Evolutionary conservation across 2,888 invertebrate genomes (phyloP).

Genomic region (Mimachlamys varia): DNA sequence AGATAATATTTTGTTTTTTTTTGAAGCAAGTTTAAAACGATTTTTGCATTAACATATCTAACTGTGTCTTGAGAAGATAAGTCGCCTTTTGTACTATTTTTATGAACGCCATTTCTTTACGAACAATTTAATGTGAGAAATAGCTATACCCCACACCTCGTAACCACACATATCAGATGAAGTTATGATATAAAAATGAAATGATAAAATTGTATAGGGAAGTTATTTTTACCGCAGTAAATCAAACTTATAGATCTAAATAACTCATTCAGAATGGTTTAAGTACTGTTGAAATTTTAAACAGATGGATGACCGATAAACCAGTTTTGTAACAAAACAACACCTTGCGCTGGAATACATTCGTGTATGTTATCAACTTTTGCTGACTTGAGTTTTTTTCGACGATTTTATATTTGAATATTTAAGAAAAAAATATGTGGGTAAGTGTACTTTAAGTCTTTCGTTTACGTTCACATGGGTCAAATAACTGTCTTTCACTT

Average conservation of each 20-base stretch:
- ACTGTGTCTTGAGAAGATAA: neutral
- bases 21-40: neutral
- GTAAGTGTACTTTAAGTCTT: neutral
- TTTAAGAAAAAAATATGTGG: neutral
- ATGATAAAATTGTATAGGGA: slow-evolving; percentile 12
- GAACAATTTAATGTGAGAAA: neutral
- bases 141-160: neutral
- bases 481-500: neutral
- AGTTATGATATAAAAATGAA: neutral
- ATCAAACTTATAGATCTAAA: neutral
- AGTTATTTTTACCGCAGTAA: neutral
- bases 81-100: neutral
- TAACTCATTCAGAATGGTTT: neutral
- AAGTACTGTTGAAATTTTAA: neutral
- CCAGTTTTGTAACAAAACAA: neutral
- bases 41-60: neutral
- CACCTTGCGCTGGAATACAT: neutral
- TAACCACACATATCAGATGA: neutral
- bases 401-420: neutral
- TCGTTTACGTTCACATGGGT: neutral
- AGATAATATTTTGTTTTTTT: neutral
- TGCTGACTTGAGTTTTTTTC: neutral
- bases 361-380: neutral
- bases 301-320: neutral
- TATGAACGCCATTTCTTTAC: neutral